These are phyloP conservation scores for Calliphora vicina DNA, from an alignment of 1,140 invertebrate genomes.

Conservation along the genomic window DNA sequence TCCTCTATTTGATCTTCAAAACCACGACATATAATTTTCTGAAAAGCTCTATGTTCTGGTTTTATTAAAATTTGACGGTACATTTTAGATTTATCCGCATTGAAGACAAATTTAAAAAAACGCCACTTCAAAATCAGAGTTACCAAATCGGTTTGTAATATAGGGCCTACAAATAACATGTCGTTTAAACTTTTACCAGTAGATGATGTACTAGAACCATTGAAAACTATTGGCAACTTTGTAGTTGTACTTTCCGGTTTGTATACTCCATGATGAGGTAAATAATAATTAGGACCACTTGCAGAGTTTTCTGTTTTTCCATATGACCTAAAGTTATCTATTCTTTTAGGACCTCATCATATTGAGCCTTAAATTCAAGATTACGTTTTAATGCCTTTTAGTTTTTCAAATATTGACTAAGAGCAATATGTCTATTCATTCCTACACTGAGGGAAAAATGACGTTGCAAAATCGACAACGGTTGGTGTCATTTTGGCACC, in stretches of 20 bases:
- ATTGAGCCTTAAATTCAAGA: not conserved
- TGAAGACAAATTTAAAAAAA: not conserved
- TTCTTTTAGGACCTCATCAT: conserved; percentile 27
- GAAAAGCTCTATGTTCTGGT: no score
- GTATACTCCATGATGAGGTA: not conserved
- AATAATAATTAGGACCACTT: not conserved
- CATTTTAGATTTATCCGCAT: not conserved
- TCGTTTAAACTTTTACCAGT: not conserved
- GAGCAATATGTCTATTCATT: no score
- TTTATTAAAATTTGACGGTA: not conserved
- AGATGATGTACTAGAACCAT: not conserved
- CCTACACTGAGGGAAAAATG: no score
- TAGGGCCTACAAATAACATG: not conserved
- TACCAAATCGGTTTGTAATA: not conserved
- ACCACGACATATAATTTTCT: no score
- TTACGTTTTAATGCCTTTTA: not conserved
- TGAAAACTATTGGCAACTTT: not conserved
- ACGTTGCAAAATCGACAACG: no score
- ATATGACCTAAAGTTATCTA: conserved; percentile 19
- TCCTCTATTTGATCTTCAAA: no score
- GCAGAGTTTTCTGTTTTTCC: not conserved
- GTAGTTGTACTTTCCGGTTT: not conserved
- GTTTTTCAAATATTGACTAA: not conserved
- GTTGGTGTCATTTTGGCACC: no score
- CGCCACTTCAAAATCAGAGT: no score